These are phyloP conservation scores for Imbricaverruca yamaguchii DNA, from an alignment of 2,888 invertebrate genomes.

Conservation along the genomic window DNA sequence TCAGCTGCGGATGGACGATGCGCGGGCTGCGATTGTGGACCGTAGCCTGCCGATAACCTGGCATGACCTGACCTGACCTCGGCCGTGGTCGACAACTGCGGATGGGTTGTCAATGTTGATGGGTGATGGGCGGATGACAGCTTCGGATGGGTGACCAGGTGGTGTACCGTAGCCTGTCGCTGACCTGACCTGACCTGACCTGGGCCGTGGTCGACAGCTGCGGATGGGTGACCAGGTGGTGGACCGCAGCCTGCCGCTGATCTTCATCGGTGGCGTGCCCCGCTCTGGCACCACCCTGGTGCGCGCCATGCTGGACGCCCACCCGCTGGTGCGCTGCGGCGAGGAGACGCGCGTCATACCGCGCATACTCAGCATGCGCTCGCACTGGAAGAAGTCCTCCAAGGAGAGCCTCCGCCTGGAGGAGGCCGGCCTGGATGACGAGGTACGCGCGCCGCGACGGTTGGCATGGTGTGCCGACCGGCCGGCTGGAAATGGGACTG, in stretches of 20 bases:
- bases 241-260: constrained; percentile 56
- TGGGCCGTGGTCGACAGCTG: neutral
- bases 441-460: constrained; percentile 47
- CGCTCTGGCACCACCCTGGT: constrained; percentile 94
- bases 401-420: constrained; percentile 82
- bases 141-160: neutral
- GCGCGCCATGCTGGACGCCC: constrained; percentile 96
- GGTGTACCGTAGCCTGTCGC: constrained; percentile 49
- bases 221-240: neutral
- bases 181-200: constrained; percentile 53
- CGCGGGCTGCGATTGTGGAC: neutral
- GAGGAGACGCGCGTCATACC: constrained; percentile 97
- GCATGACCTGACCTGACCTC: neutral
- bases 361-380: constrained; percentile 80
- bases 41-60: constrained; percentile 64
- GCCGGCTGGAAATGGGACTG: too few relatives aligned
- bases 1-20: too few relatives aligned
- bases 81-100: neutral
- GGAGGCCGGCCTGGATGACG: constrained; percentile 88
- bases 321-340: constrained; percentile 92
- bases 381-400: constrained; percentile 91
- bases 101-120: neutral
- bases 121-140: neutral
- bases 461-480: neutral
- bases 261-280: constrained; percentile 96